These are phyloP conservation scores for Vidua macroura DNA, from an alignment of 2,113 vertebrate genomes.

Conservation along the genomic window DNA sequence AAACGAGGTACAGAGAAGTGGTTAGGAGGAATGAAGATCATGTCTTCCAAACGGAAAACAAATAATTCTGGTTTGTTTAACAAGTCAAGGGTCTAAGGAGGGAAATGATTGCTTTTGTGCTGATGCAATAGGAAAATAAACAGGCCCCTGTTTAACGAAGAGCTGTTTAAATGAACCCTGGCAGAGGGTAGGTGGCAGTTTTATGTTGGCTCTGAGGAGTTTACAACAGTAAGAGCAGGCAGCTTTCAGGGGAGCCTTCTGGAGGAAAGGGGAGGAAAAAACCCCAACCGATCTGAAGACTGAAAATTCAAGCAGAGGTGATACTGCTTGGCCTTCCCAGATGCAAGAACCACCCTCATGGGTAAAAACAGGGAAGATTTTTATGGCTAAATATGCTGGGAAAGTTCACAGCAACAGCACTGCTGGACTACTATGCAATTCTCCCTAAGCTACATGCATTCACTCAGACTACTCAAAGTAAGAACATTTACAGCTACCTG, in stretches of 20 bases:
- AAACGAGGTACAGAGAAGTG: neutral
- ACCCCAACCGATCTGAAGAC: neutral
- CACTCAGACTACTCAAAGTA: neutral
- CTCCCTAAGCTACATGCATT: neutral
- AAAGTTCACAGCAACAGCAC: neutral
- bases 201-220: neutral
- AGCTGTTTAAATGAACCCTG: constrained; percentile 3
- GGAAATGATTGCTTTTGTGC: constrained; percentile 23
- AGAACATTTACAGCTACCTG: neutral
- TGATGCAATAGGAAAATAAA: constrained; percentile 51
- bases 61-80: constrained; percentile 19
- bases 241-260: neutral
- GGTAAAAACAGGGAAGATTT: neutral
- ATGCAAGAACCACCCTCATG: rapidly evolving
- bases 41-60: neutral
- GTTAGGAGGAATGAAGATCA: neutral
- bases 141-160: neutral
- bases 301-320: neutral
- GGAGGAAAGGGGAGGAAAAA: neutral
- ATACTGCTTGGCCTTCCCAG: neutral
- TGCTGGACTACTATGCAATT: neutral
- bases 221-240: neutral
- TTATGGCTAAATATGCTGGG: neutral
- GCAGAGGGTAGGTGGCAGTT: neutral
- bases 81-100: constrained; percentile 8